Percentiles rank a stretch among this genome's conserved stretches.
These are phyloP conservation scores for Rhimphoctona megacephalus DNA, from an alignment of 2,888 invertebrate genomes.

Conservation along the genomic window DNA sequence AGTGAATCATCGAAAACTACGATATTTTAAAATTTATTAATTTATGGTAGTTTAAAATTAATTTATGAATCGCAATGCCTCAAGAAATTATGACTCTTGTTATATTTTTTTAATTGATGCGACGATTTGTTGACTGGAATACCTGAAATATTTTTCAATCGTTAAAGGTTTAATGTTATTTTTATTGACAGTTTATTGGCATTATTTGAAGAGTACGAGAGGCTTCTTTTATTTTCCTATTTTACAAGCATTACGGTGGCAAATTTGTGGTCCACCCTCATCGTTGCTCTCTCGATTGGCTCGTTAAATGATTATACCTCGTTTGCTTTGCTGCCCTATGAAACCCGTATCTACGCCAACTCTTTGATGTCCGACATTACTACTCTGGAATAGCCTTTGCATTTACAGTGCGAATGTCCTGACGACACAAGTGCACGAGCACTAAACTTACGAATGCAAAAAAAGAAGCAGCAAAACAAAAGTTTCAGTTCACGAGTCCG, in stretches of 20 bases:
- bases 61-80: too few species aligned
- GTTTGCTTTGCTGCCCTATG: slow-evolving; percentile 42
- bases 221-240: slow-evolving; percentile 10
- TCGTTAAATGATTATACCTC: slow-evolving; percentile 77
- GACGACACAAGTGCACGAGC: slow-evolving; percentile 33
- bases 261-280: slow-evolving; percentile 70
- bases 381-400: slow-evolving; percentile 11
- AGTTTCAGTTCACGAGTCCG: slow-evolving; percentile 10
- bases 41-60: too few species aligned
- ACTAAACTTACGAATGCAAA: slow-evolving; percentile 4
- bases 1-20: background rate
- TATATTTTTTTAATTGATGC: background rate
- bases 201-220: background rate
- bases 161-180: background rate
- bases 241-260: slow-evolving; percentile 23
- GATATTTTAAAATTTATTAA: background rate
- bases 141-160: background rate
- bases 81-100: background rate
- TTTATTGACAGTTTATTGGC: background rate
- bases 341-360: slow-evolving; percentile 53
- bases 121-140: background rate
- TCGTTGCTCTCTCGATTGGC: slow-evolving; percentile 76
- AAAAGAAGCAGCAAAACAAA: slow-evolving; percentile 4
- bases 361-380: slow-evolving; percentile 14
- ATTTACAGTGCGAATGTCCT: slow-evolving; percentile 27